Percentiles rank a stretch among this genome's conserved stretches.
Conservation (phyloP, 2,797 vertebrate species). For the Chaetophractus vellerosus region DNA sequence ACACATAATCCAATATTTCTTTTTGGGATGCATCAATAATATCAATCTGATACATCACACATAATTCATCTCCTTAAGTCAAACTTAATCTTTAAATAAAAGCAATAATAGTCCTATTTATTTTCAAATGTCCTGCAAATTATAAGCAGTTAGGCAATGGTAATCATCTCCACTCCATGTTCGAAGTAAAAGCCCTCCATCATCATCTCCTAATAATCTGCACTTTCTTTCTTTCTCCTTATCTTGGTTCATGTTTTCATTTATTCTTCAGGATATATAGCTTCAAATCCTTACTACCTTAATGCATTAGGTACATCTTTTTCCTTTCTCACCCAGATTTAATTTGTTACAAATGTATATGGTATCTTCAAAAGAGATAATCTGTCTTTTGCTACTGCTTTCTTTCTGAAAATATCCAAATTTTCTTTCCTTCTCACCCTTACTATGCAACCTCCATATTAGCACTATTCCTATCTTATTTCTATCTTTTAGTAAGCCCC, state of each 20-base stretch:
- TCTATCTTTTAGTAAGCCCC: background rate
- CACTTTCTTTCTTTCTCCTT: background rate
- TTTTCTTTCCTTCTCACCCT: background rate
- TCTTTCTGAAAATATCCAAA: background rate
- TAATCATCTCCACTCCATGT: background rate
- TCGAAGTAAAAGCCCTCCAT: background rate
- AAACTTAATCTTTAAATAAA: no score
- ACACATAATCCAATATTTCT: no score
- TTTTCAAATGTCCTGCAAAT: no score
- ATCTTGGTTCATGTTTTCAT: background rate
- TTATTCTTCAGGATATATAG: background rate
- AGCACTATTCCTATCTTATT: background rate
- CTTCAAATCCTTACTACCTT: background rate
- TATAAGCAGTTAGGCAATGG: background rate
- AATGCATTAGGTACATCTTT: background rate
- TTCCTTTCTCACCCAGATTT: background rate
- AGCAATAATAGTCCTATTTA: no score
- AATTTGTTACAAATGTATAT: background rate
- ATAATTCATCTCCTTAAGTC: no score
- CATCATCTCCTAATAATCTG: background rate
- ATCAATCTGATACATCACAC: no score
- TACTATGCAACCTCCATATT: background rate
- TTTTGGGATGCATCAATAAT: no score
- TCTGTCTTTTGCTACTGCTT: background rate
- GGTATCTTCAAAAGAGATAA: accelerated